phyloP scores from a whole-genome alignment of 2,888 invertebrate species.

The Drosophila parthenogenetica region DNA sequence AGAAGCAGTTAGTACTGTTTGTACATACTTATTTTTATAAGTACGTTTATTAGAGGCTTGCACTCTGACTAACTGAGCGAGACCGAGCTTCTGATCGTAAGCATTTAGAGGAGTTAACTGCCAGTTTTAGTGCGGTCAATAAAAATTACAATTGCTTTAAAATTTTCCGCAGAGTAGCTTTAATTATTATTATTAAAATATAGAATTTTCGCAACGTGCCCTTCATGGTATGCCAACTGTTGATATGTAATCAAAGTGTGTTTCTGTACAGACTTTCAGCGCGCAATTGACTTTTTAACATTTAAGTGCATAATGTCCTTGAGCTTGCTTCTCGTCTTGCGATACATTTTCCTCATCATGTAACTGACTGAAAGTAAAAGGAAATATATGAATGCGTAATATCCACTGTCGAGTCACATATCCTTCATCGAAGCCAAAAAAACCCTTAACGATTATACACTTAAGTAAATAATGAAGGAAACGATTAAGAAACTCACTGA shows the following conservation, averaged over 20 bases:
- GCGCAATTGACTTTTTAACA: background rate
- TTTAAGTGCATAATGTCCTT: background rate
- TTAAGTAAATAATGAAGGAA: constrained; percentile 62
- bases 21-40: constrained; percentile 5
- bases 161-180: constrained; percentile 50
- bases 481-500: constrained; percentile 46
- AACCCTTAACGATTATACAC: constrained; percentile 44
- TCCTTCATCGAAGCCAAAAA: constrained; percentile 63
- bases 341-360: background rate
- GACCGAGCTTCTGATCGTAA: constrained; percentile 35
- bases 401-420: constrained; percentile 46
- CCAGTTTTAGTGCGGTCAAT: constrained; percentile 27
- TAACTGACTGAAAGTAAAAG: constrained; percentile 38
- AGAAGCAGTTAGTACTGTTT: constrained; percentile 18
- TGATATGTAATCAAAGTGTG: background rate
- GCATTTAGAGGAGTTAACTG: constrained; percentile 13
- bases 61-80: constrained; percentile 44
- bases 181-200: constrained; percentile 15
- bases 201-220: constrained; percentile 55
- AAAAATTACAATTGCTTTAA: constrained; percentile 57
- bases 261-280: background rate
- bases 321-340: background rate
- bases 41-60: constrained; percentile 2
- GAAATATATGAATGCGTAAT: constrained; percentile 5
- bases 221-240: constrained; percentile 4